phyloP scores from a whole-genome alignment of 2,888 invertebrate genomes.

The Eupsilia transversa region DNA sequence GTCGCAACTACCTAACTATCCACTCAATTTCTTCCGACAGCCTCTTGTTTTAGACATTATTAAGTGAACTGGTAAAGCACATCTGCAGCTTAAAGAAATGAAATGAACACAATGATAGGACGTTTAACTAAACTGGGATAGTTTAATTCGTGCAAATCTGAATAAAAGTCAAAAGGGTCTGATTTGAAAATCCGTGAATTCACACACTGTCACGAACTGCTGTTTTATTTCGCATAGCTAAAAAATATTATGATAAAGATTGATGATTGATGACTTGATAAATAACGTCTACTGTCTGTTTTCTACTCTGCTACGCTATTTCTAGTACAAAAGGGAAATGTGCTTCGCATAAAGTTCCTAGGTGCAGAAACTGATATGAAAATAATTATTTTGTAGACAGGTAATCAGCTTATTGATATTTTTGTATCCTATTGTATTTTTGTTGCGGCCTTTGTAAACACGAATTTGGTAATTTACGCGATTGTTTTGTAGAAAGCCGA shows the following conservation, averaged over 20 bases:
- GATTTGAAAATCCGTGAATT: background rate
- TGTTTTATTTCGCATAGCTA: background rate
- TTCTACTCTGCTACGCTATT: constrained; percentile 33
- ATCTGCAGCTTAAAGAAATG: background rate
- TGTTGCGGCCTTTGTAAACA: constrained; percentile 40
- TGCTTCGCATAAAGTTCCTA: constrained; percentile 14
- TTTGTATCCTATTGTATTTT: constrained; percentile 29
- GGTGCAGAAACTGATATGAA: constrained; percentile 17
- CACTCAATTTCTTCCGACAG: background rate
- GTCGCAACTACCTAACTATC: background rate
- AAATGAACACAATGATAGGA: background rate
- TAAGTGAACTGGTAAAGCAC: background rate
- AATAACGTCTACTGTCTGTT: constrained; percentile 36
- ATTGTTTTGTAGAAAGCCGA: constrained; percentile 21
- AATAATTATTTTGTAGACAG: constrained; percentile 24
- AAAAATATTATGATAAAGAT: background rate
- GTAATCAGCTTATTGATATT: constrained; percentile 32
- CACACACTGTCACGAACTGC: background rate
- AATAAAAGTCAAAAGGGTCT: background rate
- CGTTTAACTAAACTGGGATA: background rate
- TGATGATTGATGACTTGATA: background rate
- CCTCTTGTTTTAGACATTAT: background rate
- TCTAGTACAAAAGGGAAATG: constrained; percentile 15
- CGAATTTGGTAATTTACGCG: constrained; percentile 17
- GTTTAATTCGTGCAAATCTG: background rate